A percentile compares a stretch with the other conserved stretches of the same genome.
phyloP scores from a whole-genome alignment of 1,140 invertebrate species.

The Diachasma alloeum region DNA sequence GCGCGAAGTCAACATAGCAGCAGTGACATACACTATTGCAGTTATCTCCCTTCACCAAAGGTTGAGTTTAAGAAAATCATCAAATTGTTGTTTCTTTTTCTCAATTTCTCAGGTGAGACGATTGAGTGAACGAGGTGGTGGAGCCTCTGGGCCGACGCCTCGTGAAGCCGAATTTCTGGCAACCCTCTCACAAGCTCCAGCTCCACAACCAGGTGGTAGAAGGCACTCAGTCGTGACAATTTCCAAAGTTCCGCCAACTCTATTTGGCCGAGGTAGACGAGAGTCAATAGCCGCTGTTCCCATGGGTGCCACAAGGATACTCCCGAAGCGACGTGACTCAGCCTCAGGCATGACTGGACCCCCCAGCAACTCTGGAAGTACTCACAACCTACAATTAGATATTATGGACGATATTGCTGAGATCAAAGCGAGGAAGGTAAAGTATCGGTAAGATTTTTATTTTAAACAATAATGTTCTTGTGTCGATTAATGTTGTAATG shows the following conservation, averaged over 20 bases:
- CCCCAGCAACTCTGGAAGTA: conserved; percentile 76
- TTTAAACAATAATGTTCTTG: background rate
- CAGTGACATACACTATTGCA: no score
- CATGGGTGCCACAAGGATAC: conserved; percentile 57
- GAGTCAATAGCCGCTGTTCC: conserved; percentile 83
- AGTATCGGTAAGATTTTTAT: conserved; percentile 26
- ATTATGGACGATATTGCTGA: conserved; percentile 84
- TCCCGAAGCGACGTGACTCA: conserved; percentile 64
- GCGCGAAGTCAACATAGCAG: no score
- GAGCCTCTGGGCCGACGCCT: conserved; percentile 71
- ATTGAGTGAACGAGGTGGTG: conserved; percentile 79
- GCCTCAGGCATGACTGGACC: conserved; percentile 65
- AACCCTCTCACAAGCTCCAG: conserved; percentile 76
- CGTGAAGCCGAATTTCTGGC: conserved; percentile 81
- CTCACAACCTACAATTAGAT: conserved; percentile 82
- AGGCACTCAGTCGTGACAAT: conserved; percentile 86
- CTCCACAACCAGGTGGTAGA: conserved; percentile 75
- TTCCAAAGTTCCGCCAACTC: conserved; percentile 75
- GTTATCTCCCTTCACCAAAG: no score
- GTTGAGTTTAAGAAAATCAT: no score
- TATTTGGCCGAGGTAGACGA: conserved; percentile 78
- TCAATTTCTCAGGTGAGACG: conserved; percentile 70
- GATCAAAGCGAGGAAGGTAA: conserved; percentile 78
- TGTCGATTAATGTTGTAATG: background rate
- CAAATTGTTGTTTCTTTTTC: conserved; percentile 5